These are phyloP conservation scores for Netelia melanura DNA, from an alignment of 2,888 invertebrate genomes.

Conservation along the genomic window DNA sequence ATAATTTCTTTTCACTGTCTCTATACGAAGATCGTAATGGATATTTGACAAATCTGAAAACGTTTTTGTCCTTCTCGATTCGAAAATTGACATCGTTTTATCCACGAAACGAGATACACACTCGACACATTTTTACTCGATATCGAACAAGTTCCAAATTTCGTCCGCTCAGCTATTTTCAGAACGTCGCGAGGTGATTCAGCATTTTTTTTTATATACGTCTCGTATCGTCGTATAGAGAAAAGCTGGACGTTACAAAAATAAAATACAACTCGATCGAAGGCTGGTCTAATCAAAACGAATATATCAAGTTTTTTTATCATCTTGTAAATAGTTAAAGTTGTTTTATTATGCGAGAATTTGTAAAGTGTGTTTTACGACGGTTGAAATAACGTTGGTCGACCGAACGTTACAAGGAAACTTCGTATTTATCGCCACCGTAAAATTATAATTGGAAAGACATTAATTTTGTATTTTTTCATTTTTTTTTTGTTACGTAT, in stretches of 20 bases:
- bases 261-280: background rate
- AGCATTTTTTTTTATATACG: background rate
- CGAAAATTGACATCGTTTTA: no score
- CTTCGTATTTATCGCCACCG: background rate
- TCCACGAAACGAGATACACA: no score
- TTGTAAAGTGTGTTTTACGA: background rate
- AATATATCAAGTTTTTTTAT: background rate
- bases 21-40: no score
- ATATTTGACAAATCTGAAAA: background rate
- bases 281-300: no score
- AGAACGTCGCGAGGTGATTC: background rate
- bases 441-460: background rate
- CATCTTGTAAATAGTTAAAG: background rate
- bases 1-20: no score
- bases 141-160: background rate
- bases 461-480: background rate
- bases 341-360: background rate
- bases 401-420: background rate
- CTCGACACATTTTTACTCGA: background rate
- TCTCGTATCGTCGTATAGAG: background rate
- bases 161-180: background rate
- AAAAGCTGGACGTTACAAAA: background rate
- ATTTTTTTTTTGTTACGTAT: slow-evolving; percentile 4
- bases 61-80: no score
- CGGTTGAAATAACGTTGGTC: background rate